Evolutionary conservation across 30 jellyfish, hydroid and myxozoan genomes (phyloP).

Genomic region (Chrysaora quinquecirrha): DNA sequence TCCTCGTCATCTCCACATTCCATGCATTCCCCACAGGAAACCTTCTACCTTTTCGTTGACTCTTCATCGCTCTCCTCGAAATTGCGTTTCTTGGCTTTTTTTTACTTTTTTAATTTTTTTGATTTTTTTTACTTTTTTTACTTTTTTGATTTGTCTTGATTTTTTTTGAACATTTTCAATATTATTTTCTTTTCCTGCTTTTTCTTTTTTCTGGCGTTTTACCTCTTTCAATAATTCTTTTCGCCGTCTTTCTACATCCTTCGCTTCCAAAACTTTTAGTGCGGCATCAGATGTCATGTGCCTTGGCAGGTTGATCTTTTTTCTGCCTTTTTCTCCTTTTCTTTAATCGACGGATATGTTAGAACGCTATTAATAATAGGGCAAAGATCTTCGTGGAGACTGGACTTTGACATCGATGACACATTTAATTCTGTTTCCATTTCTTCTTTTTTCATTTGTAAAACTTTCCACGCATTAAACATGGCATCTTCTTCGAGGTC

Average conservation of each 20-base stretch:
- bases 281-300: background rate
- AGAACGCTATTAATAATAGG: background rate
- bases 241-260: background rate
- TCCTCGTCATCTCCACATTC: slow-evolving; percentile 2
- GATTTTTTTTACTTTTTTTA: background rate
- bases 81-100: background rate
- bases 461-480: background rate
- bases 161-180: background rate
- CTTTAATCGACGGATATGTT: background rate
- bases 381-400: background rate
- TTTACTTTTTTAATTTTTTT: background rate
- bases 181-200: background rate
- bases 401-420: background rate
- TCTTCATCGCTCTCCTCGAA: background rate
- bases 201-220: background rate
- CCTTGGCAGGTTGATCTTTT: background rate
- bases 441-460: background rate
- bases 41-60: background rate
- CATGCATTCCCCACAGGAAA: background rate
- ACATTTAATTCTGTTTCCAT: background rate
- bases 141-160: background rate
- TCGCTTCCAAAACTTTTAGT: background rate
- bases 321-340: background rate
- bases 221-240: background rate
- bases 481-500: background rate